Percentiles rank a stretch among this genome's conserved stretches.
These are phyloP conservation scores for Serrognathus titanus DNA, from an alignment of 2,888 invertebrate species.

Conservation along the genomic window DNA sequence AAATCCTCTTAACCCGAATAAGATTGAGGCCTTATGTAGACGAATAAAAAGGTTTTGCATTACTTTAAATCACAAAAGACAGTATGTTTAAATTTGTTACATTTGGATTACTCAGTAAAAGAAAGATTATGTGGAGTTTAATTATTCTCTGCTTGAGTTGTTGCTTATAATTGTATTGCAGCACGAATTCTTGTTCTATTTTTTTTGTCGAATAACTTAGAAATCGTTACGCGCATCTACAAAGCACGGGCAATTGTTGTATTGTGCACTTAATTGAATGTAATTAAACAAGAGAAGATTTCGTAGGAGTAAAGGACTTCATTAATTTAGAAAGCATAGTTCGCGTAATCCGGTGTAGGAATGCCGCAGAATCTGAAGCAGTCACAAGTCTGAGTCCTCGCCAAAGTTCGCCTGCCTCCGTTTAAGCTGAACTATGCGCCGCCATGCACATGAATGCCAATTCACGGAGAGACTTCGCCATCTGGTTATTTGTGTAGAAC, in stretches of 20 bases:
- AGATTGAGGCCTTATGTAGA: too few relatives aligned
- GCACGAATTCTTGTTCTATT: too few relatives aligned
- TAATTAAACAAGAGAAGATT: slow-evolving; percentile 1
- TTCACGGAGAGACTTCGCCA: slow-evolving; percentile 23
- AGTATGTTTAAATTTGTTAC: too few relatives aligned
- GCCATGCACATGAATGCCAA: slow-evolving; percentile 25
- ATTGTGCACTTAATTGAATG: background rate
- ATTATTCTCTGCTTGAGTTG: too few relatives aligned
- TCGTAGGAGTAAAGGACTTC: slow-evolving; percentile 12
- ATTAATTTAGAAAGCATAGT: slow-evolving; percentile 21
- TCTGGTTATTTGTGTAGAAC: slow-evolving; percentile 32
- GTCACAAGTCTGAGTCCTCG: background rate
- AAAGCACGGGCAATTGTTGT: background rate
- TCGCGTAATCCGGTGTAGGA: slow-evolving; percentile 24
- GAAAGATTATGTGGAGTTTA: too few relatives aligned
- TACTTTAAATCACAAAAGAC: too few relatives aligned
- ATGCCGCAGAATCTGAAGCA: slow-evolving; percentile 26
- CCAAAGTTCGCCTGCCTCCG: slow-evolving; percentile 21
- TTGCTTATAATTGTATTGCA: too few relatives aligned
- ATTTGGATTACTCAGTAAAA: too few relatives aligned
- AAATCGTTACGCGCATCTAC: too few relatives aligned
- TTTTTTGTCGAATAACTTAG: too few relatives aligned
- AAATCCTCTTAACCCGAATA: too few relatives aligned
- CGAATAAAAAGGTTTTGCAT: too few relatives aligned
- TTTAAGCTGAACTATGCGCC: slow-evolving; percentile 27